Evolutionary conservation across 2,113 vertebrate species (phyloP).

Genomic region (Porphyrio hochstetteri): DNA sequence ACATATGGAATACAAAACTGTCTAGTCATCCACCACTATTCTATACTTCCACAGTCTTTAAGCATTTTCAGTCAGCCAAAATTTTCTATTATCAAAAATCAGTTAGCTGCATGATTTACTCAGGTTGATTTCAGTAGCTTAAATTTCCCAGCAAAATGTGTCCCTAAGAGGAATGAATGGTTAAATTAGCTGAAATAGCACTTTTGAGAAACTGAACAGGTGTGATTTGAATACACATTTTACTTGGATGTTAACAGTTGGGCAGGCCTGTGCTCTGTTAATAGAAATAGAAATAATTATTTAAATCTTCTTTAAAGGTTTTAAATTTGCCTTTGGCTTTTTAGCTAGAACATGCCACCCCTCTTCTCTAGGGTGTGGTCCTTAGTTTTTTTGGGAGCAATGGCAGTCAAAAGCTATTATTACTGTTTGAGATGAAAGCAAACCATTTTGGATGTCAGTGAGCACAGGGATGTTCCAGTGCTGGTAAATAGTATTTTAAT

Average conservation of each 20-base stretch:
- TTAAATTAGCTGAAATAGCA: slow-evolving; percentile 82
- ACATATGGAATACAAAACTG: slow-evolving; percentile 46
- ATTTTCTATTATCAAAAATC: slow-evolving; percentile 83
- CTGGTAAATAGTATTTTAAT: neutral
- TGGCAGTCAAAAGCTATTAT: neutral
- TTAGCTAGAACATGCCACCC: neutral
- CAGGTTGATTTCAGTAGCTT: slow-evolving; percentile 73
- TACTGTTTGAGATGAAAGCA: neutral
- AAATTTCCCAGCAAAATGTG: slow-evolving; percentile 76
- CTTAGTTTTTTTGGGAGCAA: neutral
- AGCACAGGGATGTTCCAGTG: neutral
- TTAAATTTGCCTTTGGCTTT: neutral
- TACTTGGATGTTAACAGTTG: slow-evolving; percentile 55
- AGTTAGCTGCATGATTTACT: slow-evolving; percentile 80
- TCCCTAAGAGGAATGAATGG: slow-evolving; percentile 79
- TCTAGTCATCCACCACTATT: slow-evolving; percentile 53
- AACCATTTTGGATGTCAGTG: neutral
- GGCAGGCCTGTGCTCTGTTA: slow-evolving; percentile 27
- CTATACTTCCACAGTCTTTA: slow-evolving; percentile 53
- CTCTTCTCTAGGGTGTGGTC: neutral
- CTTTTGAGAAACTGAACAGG: slow-evolving; percentile 76
- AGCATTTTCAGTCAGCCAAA: slow-evolving; percentile 76
- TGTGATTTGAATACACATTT: slow-evolving; percentile 80
- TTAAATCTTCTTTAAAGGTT: neutral
- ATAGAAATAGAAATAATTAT: neutral